Evolutionary conservation across 1,140 invertebrate genomes (phyloP), one percentile per base, ranked within the genome.

Genomic region (Drosophila hydei): DNA sequence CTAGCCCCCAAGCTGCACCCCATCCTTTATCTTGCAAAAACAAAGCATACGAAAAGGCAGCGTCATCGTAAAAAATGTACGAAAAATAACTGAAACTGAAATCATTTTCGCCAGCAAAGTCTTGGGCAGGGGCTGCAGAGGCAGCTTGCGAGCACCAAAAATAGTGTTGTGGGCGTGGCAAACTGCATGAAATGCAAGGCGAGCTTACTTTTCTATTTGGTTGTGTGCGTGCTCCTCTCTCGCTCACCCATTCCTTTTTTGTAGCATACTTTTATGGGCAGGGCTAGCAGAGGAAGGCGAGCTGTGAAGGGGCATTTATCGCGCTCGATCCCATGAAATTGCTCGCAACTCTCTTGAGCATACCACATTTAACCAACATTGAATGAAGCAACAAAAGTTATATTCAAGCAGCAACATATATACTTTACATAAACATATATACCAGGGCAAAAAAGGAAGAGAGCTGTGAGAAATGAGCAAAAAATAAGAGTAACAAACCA

Each of bases 181-280:
- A 33, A 48, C 45, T 73, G 71, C 71, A 69, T 51, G 19, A 60
- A 75, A 72, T 76, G 74, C 70, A 72, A 64, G 60, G 27, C 58
- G 45, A 76, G 74, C 68, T 75, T 72, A 61, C 61, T 60, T 65
- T 72, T 43, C 43, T 63, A 79, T 76, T 43, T 52, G 38, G 43
- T 25, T 61, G 51, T 30, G 60, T 68, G 62, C 64, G 63, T 68
- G 63, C 67, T 79, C 38, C 60, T 36, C 40, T 40, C 23, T 50
- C 52, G 43, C 38, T 33, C 30, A 1, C 30, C 12, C 30, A n/a
- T n/a, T n/a, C 38, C 2, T 69, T 73, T 77, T 77, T 65, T 65
- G 61, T 87, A 88, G 81, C 81, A 88, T 87, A 88, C 77, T 88
- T 88, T 87, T 87, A 74, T 47, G 83, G 81, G 80, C 74, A 74